Percentiles rank a stretch among this genome's conserved stretches.
Evolutionary conservation across 2,797 vertebrate genomes (phyloP).

Genomic region (Channa striata): DNA sequence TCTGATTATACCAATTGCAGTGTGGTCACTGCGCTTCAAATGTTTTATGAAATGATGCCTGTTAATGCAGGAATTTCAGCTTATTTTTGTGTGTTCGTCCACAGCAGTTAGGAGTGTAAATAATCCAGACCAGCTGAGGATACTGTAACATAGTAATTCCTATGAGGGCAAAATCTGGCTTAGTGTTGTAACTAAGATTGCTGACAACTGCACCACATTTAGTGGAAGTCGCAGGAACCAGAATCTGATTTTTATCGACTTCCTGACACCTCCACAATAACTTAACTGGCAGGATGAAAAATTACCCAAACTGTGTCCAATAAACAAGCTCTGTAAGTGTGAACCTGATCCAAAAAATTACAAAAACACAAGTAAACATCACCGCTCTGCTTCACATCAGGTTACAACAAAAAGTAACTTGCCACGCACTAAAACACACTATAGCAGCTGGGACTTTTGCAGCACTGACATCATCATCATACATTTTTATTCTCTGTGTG

Average conservation of each 20-base stretch:
- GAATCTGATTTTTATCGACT: constrained; percentile 44
- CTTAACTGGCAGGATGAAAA: constrained; percentile 16
- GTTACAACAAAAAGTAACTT: constrained; percentile 35
- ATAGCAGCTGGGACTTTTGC: constrained; percentile 23
- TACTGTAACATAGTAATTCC: not conserved
- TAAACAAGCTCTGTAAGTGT: constrained; percentile 10
- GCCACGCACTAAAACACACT: not conserved
- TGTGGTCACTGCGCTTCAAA: not conserved
- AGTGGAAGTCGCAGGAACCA: constrained; percentile 14
- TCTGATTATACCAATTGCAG: constrained; percentile 8
- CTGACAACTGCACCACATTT: constrained; percentile 23
- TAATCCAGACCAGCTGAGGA: not conserved
- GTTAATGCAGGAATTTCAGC: not conserved
- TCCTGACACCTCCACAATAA: constrained; percentile 32
- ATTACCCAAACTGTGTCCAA: constrained; percentile 21
- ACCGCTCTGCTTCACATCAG: not conserved
- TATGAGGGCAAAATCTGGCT: constrained; percentile 2
- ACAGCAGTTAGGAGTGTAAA: not conserved
- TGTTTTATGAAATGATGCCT: not conserved
- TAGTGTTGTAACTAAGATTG: constrained; percentile 11
- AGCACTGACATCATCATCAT: constrained; percentile 40
- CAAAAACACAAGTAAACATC: constrained; percentile 1
- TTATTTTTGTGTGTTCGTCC: not conserved
- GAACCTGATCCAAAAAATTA: not conserved
- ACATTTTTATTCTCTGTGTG: constrained; percentile 37